Evolutionary conservation across 2,113 vertebrate species (phyloP), one percentile per base, ranked within the genome.

Genomic region (Pomatorhinus ruficollis): DNA sequence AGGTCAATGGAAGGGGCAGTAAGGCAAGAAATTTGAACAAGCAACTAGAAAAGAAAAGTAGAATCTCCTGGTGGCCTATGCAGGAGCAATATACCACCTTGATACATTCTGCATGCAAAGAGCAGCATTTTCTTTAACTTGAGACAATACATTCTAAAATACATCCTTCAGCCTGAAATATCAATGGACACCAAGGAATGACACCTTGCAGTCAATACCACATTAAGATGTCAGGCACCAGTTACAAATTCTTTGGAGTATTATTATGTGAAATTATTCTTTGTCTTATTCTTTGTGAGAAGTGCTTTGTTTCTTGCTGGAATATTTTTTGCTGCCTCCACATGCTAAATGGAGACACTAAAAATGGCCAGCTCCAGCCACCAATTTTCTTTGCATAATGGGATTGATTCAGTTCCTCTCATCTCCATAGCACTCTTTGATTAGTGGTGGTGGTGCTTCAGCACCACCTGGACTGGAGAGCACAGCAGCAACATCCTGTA

Each of bases 221-320:
- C 52, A 6, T 45, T 77, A 92, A 60, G 52, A 83, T 56, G 23
- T 28, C 60, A 77, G 64, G 9, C 42, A 76, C 10, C 37, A 57
- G 44, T 79, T 68, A 56, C 31, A 96, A 68, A 85, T 65, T 74
- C 70, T 86, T 59, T 68, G 52, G 44, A 40, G 11, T 22, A 17
- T 59, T 85, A 31, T 50, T 61, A 63, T 40, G 49, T 87, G 56
- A 65, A 91, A 78, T 61, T 44, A 89, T 82, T 92, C 24, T 60
- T 59, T 63, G 10, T 56, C 78, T 77, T 68, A 19, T 31, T 70
- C 28, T 77, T 89, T 83, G 78, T 66, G 63, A 56, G 45, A 80
- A 93, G 30, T 81, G 49, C 31, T 80, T 89, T 83, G 39, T 79
- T 65, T 87, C 59, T 69, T 84, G 63, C 64, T 79, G 74, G 75